These are phyloP conservation scores for Vireo altiloquus DNA, from an alignment of 2,113 vertebrate genomes.

Conservation along the genomic window DNA sequence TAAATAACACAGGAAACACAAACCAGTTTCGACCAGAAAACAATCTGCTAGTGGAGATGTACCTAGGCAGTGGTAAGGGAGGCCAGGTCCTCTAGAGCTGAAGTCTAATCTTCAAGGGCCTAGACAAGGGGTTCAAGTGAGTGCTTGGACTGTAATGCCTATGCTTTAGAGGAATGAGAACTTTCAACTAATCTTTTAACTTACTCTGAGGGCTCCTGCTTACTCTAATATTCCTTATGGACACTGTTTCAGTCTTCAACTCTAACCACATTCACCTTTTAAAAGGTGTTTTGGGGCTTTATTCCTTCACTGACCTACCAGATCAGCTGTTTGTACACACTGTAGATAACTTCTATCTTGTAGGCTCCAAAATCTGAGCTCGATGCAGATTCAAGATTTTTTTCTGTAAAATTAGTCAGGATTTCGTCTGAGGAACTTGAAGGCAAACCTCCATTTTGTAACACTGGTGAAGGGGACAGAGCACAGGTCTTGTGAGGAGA, in stretches of 20 bases:
- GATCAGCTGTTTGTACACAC: neutral
- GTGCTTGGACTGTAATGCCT: neutral
- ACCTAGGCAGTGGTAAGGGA: neutral
- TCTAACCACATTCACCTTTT: neutral
- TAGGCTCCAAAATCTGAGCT: neutral
- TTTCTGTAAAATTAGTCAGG: neutral
- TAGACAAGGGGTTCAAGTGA: neutral
- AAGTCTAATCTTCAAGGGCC: neutral
- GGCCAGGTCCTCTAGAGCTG: neutral
- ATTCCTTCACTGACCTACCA: neutral
- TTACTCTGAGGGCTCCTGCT: neutral
- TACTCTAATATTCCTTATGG: neutral
- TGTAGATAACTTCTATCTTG: neutral
- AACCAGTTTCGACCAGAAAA: neutral
- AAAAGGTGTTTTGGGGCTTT: neutral
- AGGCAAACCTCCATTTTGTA: neutral
- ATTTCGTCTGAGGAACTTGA: neutral
- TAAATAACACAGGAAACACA: rapidly evolving
- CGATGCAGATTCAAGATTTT: neutral
- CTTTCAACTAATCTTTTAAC: neutral
- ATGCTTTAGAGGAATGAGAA: neutral
- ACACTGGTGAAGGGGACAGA: neutral
- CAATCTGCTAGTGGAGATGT: neutral
- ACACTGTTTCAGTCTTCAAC: neutral
- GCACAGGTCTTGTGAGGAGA: neutral